Evolutionary conservation across 2,113 vertebrate species (phyloP).

Genomic region (Stegostoma tigrinum): DNA sequence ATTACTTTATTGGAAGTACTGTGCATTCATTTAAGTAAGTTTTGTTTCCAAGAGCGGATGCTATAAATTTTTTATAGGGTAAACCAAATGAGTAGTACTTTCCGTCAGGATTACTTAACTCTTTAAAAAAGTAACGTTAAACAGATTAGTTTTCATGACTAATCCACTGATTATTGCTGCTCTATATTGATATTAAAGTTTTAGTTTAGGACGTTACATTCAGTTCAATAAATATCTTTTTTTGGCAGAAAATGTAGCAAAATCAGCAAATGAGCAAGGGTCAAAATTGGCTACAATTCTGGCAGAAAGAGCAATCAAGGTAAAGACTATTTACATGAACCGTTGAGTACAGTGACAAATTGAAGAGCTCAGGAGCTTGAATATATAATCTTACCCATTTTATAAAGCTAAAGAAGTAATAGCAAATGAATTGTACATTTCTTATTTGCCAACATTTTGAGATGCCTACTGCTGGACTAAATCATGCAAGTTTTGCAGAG

Average conservation of each 20-base stretch:
- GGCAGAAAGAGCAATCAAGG: slow-evolving; percentile 49
- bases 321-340: slow-evolving; percentile 31
- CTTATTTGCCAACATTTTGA: not conserved
- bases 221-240: slow-evolving; percentile 29
- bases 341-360: not conserved
- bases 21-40: not conserved
- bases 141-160: not conserved
- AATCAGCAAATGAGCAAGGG: slow-evolving; percentile 45
- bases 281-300: slow-evolving; percentile 47
- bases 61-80: not conserved
- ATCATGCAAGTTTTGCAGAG: not conserved
- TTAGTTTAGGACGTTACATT: not conserved
- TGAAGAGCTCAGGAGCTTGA: not conserved
- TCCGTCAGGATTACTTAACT: not conserved
- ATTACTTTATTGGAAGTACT: not conserved
- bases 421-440: not conserved
- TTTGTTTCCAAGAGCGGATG: not conserved
- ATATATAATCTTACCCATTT: not conserved
- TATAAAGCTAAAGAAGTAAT: not conserved
- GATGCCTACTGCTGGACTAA: not conserved
- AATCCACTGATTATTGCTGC: not conserved
- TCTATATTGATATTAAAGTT: not conserved
- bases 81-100: not conserved
- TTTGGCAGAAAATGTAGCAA: slow-evolving; percentile 43
- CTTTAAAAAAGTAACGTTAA: not conserved